Evolutionary conservation across 2,113 vertebrate genomes (phyloP), one percentile per base, ranked within the genome.

Genomic region (Sciurus niger): DNA sequence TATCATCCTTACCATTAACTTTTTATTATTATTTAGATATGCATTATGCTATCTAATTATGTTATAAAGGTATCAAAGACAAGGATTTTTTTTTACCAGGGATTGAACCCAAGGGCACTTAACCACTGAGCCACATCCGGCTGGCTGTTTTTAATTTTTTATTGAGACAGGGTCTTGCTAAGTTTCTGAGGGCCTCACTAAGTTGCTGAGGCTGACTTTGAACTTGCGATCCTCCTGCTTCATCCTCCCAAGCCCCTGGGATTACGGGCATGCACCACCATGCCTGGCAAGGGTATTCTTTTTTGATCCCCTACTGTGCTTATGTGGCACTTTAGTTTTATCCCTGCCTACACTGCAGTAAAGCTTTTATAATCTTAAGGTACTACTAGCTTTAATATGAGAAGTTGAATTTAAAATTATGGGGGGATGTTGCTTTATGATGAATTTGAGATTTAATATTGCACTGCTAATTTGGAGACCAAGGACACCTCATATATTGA

Each of bases 351-450:
- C 60, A 48, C 60, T 83, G 48, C 10, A 55, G 11, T 93, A 74
- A 80, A 34, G 20, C 67, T 91, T 96, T 83, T 48, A 77, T 91
- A 76, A 94, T 72, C 46, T 55, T 25, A 5, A 96, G 37, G 76
- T 30, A 77, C 9, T 92, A 25, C 55, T 74, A 83, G 53, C 37
- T 90, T 95, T 92, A 48, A 60, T 68, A 77, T 20, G 34, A 37
- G 18, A 93, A 65, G 10, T 67, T 95, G 51, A 40, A 48, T 83
- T 94, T 90, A 67, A 96, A 95, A 84, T 92, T 92, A 55, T 83
- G 28, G 25, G 10, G 20, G 13, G 18, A 25, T 48, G 14, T 78
- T 97, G 55, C 14, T 86, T 97, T 89, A 83, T 95, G 82, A 84
- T 79, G 11, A 89, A 85, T 34, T 90, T 32, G 84, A 14, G 6